Evolutionary conservation across 2,888 invertebrate species (phyloP).

Genomic region (Ephialtes manifestator): DNA sequence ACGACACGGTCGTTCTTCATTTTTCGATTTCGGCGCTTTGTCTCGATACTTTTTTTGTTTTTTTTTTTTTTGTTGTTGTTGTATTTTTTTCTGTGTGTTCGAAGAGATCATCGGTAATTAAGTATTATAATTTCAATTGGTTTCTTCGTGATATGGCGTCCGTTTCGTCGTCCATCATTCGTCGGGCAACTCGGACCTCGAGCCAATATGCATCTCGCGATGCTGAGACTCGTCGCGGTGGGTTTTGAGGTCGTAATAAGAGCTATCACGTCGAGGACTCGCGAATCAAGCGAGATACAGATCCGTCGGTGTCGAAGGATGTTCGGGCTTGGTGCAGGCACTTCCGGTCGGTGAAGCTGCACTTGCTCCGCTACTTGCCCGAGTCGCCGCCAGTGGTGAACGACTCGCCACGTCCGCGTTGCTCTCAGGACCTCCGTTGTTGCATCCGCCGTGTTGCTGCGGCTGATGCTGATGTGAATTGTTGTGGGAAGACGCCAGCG

Average conservation of each 20-base stretch:
- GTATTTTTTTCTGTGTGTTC: slow-evolving; percentile 27
- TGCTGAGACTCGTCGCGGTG: slow-evolving; percentile 16
- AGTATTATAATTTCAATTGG: slow-evolving; percentile 81
- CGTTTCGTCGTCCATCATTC: slow-evolving; percentile 71
- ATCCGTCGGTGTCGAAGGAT: slow-evolving; percentile 83
- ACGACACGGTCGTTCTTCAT: slow-evolving; percentile 18
- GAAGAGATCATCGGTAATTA: slow-evolving; percentile 80
- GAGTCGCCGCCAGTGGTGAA: slow-evolving; percentile 90
- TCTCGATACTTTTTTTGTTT: slow-evolving; percentile 5
- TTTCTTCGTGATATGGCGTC: slow-evolving; percentile 83
- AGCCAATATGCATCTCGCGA: neutral
- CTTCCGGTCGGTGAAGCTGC: slow-evolving; percentile 91
- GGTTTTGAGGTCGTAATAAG: slow-evolving; percentile 18
- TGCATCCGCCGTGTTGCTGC: slow-evolving; percentile 81
- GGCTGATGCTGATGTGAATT: slow-evolving; percentile 79
- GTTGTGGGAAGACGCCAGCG: slow-evolving; percentile 85
- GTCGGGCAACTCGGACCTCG: slow-evolving; percentile 37
- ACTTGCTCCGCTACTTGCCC: slow-evolving; percentile 90
- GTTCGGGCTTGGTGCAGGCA: slow-evolving; percentile 90
- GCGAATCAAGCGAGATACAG: slow-evolving; percentile 83
- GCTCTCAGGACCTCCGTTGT: slow-evolving; percentile 81
- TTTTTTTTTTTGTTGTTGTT: neutral
- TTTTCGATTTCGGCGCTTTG: slow-evolving; percentile 22
- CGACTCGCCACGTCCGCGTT: slow-evolving; percentile 88
- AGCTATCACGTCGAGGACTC: slow-evolving; percentile 10